Evolutionary conservation across 53 echinoderm and acorn worm species (phyloP).

Genomic region (Zoroaster sp.): DNA sequence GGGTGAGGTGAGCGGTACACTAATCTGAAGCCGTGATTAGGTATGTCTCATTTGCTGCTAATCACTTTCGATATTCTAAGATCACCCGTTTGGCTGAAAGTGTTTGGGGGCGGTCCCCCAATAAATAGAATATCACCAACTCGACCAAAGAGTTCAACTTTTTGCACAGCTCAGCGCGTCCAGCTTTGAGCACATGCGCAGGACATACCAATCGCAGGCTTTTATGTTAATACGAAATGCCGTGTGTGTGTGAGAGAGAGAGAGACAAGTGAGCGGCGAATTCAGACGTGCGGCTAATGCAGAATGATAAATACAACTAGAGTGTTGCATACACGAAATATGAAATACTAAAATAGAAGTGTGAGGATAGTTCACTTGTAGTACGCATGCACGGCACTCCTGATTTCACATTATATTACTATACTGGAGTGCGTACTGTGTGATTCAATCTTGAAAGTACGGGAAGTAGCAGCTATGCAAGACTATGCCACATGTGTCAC

Average conservation of each 20-base stretch:
- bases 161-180: slow-evolving; percentile 21
- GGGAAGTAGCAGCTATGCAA: background rate
- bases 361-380: background rate
- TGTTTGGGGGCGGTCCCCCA: slow-evolving; percentile 54
- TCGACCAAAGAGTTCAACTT: slow-evolving; percentile 8
- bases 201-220: slow-evolving; percentile 27
- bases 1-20: background rate
- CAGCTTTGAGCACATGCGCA: background rate
- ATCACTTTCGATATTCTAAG: background rate
- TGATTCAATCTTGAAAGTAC: slow-evolving; percentile 3
- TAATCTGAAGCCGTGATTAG: background rate
- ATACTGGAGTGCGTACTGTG: background rate
- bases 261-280: background rate
- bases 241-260: too few species aligned
- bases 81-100: slow-evolving; percentile 29
- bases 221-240: background rate
- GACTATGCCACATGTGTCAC: background rate
- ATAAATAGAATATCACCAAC: slow-evolving; percentile 38
- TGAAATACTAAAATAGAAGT: background rate
- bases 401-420: background rate
- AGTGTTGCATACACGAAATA: background rate
- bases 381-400: background rate
- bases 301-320: background rate
- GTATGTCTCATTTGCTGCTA: slow-evolving; percentile 27
- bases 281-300: background rate